A percentile compares a stretch with the other conserved stretches of the same genome.
These are phyloP conservation scores for Diplodus sargus DNA, from an alignment of 2,797 vertebrate genomes.

Conservation along the genomic window DNA sequence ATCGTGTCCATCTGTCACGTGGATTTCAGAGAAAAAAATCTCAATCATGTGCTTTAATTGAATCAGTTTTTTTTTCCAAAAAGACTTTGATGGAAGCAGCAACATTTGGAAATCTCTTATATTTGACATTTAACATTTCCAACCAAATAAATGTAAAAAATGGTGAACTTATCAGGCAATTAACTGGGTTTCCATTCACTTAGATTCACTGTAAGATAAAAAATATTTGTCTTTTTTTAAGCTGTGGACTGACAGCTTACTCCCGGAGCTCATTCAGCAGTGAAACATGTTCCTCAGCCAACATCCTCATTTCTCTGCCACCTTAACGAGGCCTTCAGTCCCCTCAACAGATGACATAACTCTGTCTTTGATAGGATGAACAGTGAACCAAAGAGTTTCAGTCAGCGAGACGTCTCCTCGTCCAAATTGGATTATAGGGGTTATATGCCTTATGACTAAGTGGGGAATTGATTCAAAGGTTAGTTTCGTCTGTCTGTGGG, in stretches of 20 bases:
- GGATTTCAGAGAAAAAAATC: neutral
- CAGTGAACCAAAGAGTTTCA: conserved; percentile 26
- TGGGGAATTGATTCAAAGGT: conserved; percentile 55
- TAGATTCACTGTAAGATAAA: neutral
- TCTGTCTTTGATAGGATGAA: conserved; percentile 40
- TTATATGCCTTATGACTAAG: conserved; percentile 53
- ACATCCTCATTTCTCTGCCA: neutral
- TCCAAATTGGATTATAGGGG: conserved; percentile 47
- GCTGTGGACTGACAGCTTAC: neutral
- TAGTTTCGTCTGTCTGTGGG: conserved; percentile 18
- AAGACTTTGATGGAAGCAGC: neutral
- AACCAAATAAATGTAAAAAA: neutral
- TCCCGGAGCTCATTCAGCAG: neutral
- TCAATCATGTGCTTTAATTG: conserved; percentile 7
- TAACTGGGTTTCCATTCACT: neutral
- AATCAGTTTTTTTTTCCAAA: neutral
- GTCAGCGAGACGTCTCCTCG: conserved; percentile 9
- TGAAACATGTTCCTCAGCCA: neutral
- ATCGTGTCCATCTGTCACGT: neutral
- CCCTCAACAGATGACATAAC: conserved; percentile 20
- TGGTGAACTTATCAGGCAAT: neutral
- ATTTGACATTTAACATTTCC: neutral
- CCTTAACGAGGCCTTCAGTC: neutral
- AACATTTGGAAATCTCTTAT: neutral
- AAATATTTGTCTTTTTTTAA: neutral